A percentile compares a stretch with the other conserved stretches of the same genome.
Evolutionary conservation across 2,888 invertebrate species (phyloP).

Genomic region (Hecatera dysodea): DNA sequence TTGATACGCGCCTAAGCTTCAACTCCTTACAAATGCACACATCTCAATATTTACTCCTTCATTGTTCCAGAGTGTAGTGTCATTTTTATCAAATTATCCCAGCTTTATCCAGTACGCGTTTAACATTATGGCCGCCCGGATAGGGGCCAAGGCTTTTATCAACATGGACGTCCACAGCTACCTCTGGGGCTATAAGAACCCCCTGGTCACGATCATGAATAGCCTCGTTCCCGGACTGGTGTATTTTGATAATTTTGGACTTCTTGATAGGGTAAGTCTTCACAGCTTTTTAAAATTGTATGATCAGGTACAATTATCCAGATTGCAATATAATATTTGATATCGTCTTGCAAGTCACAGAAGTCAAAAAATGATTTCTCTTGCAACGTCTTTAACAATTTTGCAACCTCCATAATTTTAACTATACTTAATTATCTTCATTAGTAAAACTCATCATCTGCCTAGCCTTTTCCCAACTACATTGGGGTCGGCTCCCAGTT

Average conservation of each 20-base stretch:
- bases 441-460: too few species aligned
- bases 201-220: slow-evolving; percentile 56
- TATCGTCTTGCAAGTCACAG: too few species aligned
- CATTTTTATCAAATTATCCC: slow-evolving; percentile 88
- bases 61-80: slow-evolving; percentile 70
- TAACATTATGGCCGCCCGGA: slow-evolving; percentile 88
- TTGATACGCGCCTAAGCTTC: neutral
- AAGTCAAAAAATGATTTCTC: too few species aligned
- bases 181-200: slow-evolving; percentile 65
- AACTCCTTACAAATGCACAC: neutral
- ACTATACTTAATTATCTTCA: too few species aligned
- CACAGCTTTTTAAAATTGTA: too few species aligned
- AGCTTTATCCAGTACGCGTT: slow-evolving; percentile 91
- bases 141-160: slow-evolving; percentile 91
- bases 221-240: slow-evolving; percentile 91
- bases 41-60: neutral
- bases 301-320: too few species aligned
- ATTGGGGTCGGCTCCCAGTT: too few species aligned
- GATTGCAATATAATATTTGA: too few species aligned
- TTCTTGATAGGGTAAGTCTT: slow-evolving; percentile 93
- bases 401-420: too few species aligned
- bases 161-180: slow-evolving; percentile 51
- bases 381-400: too few species aligned
- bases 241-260: slow-evolving; percentile 93
- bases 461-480: too few species aligned